Percentiles rank a stretch among this genome's conserved stretches.
Conservation (phyloP, 2,113 vertebrate genomes). For the Seriola dumerili region DNA sequence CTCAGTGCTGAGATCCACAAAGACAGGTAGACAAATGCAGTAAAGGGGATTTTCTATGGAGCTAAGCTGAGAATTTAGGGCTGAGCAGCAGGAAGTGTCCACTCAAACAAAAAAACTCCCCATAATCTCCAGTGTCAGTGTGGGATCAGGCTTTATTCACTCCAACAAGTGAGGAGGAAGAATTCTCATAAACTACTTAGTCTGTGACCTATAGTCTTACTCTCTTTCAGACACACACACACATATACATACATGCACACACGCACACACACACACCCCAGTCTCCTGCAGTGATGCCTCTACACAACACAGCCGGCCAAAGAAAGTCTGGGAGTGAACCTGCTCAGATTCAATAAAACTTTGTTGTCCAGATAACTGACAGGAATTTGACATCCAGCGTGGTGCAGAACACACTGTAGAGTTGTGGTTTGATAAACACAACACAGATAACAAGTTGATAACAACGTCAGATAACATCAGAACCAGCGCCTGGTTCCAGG, state of each 20-base stretch:
- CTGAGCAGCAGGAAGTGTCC: constrained; percentile 63
- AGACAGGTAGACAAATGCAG: constrained; percentile 44
- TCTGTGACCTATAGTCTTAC: constrained; percentile 34
- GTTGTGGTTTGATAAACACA: constrained; percentile 4
- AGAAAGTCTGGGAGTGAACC: not conserved
- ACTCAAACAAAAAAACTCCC: constrained; percentile 45
- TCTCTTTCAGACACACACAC: constrained; percentile 6
- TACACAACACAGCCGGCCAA: constrained; percentile 4
- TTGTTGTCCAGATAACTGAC: constrained; percentile 7
- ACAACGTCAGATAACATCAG: not conserved
- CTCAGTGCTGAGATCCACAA: not conserved
- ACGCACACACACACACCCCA: not conserved
- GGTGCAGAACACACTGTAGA: not conserved
- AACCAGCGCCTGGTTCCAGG: not conserved
- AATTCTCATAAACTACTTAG: constrained; percentile 69
- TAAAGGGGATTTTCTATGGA: constrained; percentile 65
- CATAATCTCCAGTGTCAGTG: constrained; percentile 62
- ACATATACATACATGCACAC: constrained; percentile 2
- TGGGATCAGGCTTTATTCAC: constrained; percentile 66
- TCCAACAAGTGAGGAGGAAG: constrained; percentile 57
- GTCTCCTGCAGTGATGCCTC: not conserved
- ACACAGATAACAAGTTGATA: not conserved
- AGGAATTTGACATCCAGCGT: constrained; percentile 6
- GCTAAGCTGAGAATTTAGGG: constrained; percentile 67
- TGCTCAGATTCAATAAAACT: constrained; percentile 26